These are phyloP conservation scores for Muscina levida DNA, from an alignment of 2,888 invertebrate genomes.

Conservation along the genomic window DNA sequence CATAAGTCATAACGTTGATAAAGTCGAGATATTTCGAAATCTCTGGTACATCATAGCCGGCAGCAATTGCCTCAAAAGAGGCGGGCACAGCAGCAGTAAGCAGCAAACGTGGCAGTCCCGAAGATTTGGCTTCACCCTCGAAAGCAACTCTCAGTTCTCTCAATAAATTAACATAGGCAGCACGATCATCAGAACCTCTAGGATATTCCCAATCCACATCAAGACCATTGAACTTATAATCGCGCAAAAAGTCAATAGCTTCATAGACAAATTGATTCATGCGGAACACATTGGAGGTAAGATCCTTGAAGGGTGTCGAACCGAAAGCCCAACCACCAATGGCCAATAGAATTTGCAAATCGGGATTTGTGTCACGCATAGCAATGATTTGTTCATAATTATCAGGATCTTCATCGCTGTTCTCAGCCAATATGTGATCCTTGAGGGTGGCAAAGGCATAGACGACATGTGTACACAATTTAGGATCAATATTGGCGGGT, in stretches of 20 bases:
- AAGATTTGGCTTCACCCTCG: constrained; percentile 94
- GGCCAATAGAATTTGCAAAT: constrained; percentile 91
- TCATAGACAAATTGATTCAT: constrained; percentile 98
- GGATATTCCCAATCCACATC: constrained; percentile 98
- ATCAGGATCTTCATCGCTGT: constrained; percentile 89
- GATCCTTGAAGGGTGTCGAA: constrained; percentile 95
- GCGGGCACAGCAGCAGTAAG: constrained; percentile 95
- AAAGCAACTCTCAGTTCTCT: constrained; percentile 93
- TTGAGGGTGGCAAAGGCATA: constrained; percentile 96
- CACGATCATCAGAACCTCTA: constrained; percentile 91
- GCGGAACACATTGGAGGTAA: constrained; percentile 93
- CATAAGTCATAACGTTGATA: constrained; percentile 97
- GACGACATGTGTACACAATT: constrained; percentile 95
- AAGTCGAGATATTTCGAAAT: constrained; percentile 96
- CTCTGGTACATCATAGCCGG: constrained; percentile 96
- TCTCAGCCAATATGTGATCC: constrained; percentile 90
- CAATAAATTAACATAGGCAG: constrained; percentile 90
- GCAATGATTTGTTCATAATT: constrained; percentile 92
- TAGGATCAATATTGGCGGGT: constrained; percentile 93
- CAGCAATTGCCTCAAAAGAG: constrained; percentile 95
- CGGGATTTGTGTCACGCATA: constrained; percentile 92
- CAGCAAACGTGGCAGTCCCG: constrained; percentile 89
- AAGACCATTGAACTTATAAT: constrained; percentile 94
- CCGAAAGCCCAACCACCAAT: constrained; percentile 99
- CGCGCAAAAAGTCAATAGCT: constrained; percentile 94